Base-by-base conservation (phyloP, 2,888 invertebrate species). In the Orthosia cruda region DNA sequence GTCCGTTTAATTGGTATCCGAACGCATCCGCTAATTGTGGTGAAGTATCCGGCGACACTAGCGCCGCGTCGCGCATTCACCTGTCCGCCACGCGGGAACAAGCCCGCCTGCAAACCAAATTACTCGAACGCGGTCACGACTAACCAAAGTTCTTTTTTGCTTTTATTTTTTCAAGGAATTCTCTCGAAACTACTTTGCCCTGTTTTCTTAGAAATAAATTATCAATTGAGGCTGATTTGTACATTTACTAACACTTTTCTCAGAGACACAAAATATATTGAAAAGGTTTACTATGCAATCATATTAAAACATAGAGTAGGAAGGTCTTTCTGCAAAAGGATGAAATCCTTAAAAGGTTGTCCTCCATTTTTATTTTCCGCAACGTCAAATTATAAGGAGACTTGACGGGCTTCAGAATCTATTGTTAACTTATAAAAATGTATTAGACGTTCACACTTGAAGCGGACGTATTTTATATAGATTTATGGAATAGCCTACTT, bases 1-100 rank as follows among this genome's bases (percentile, higher is more conserved):
- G 87, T 84, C 85, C 82, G 84, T 90, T 91, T 95, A 95, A 95
- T 95, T 95, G 95, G 94, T 92, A 90, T 90, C 90, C 81, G 87
- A 85, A 88, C 85, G 89, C 89, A 87, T 88, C 86, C 91, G 89
- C 94, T 95, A 95, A 95, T 95, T 95, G 95, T 92, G 81, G 86
- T 89, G 92, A 89, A 84, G 85, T 76, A 81, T 79, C 87, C 63
- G 70, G 83, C 88, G 89, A 90, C 91, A 88, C 89, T 87, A 90
- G 89, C 92, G 90, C 91, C 87, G 78, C 87, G 74, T 83, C 74
- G 77, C 88, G 90, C 90, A 92, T 93, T 93, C 94, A 94, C 93
- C 93, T 94, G 94, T 94, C 94, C 74, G 67, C 20, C 52, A 74
- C 76, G 70, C 77, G 66, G 76, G 84, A 87, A 89, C 89, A 89